These are phyloP conservation scores for Actenoides lindsayi DNA, from an alignment of 2,113 vertebrate genomes.

Conservation along the genomic window DNA sequence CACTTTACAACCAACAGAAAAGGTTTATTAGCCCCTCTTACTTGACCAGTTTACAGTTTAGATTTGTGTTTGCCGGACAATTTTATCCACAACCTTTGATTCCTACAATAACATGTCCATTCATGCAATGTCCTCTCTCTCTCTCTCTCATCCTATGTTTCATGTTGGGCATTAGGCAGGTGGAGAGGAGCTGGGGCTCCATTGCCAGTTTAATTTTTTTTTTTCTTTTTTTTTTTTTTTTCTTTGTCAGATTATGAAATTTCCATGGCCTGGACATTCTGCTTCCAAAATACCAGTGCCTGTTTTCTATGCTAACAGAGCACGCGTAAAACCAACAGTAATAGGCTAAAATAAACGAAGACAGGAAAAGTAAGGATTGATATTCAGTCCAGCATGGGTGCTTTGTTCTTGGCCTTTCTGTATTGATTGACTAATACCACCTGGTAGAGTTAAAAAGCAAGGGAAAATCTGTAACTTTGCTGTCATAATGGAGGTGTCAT, in stretches of 20 bases:
- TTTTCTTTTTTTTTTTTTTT: background rate
- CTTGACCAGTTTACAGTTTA: slow-evolving; percentile 46
- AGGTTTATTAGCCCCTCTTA: slow-evolving; percentile 48
- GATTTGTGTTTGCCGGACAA: background rate
- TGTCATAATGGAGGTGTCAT: background rate
- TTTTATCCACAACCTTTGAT: background rate
- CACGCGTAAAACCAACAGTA: background rate
- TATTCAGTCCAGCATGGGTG: background rate
- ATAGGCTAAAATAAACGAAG: background rate
- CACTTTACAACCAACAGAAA: slow-evolving; percentile 35
- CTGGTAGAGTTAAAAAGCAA: background rate
- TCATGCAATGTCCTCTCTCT: background rate
- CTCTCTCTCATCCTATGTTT: background rate
- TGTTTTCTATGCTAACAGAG: background rate
- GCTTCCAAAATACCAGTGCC: background rate
- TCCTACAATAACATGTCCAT: background rate
- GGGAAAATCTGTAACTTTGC: background rate
- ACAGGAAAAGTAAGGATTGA: background rate
- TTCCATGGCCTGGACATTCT: background rate
- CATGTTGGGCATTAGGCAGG: background rate
- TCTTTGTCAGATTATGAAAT: background rate
- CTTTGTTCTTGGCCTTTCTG: background rate
- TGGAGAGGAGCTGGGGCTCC: background rate
- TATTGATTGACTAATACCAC: background rate
- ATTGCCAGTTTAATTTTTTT: background rate